phyloP scores from a whole-genome alignment of 2,113 vertebrate species.

The Podarcis cretensis region DNA sequence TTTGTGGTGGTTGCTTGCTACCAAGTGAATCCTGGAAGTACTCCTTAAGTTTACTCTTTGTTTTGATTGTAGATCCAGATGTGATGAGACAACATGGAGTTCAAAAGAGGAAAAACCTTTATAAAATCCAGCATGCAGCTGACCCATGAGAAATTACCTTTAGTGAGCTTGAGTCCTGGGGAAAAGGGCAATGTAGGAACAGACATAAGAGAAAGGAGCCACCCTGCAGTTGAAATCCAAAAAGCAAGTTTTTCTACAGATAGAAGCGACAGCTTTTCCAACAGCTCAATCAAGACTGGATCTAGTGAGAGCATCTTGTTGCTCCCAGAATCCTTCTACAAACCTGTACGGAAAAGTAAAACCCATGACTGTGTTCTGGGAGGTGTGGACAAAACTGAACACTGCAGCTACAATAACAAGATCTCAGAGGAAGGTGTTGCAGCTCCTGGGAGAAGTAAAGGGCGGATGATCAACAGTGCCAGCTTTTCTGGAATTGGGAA shows the following conservation, averaged over 20 bases:
- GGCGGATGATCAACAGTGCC: slow-evolving; percentile 75
- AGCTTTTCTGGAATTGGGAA: slow-evolving; percentile 79
- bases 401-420: slow-evolving; percentile 30
- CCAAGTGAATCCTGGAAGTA: background rate
- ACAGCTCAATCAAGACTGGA: slow-evolving; percentile 49
- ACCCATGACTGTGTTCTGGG: slow-evolving; percentile 75
- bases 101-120: slow-evolving; percentile 82
- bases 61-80: slow-evolving; percentile 60
- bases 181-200: slow-evolving; percentile 40
- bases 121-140: slow-evolving; percentile 78
- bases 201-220: slow-evolving; percentile 47
- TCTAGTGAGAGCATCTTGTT: slow-evolving; percentile 41
- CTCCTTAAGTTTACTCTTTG: slow-evolving; percentile 17
- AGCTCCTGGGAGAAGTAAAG: slow-evolving; percentile 43
- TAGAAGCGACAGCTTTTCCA: slow-evolving; percentile 57
- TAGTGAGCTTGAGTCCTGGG: slow-evolving; percentile 8
- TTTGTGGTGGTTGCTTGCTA: background rate
- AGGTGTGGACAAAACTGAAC: slow-evolving; percentile 54
- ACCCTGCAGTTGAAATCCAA: slow-evolving; percentile 36
- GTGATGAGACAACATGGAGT: slow-evolving; percentile 73
- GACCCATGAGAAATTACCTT: slow-evolving; percentile 68
- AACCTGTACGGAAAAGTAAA: slow-evolving; percentile 81
- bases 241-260: slow-evolving; percentile 53
- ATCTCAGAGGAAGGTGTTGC: slow-evolving; percentile 3
- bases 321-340: slow-evolving; percentile 63